These are phyloP conservation scores for Liasis olivaceus DNA, from an alignment of 2,797 vertebrate species.

Conservation along the genomic window DNA sequence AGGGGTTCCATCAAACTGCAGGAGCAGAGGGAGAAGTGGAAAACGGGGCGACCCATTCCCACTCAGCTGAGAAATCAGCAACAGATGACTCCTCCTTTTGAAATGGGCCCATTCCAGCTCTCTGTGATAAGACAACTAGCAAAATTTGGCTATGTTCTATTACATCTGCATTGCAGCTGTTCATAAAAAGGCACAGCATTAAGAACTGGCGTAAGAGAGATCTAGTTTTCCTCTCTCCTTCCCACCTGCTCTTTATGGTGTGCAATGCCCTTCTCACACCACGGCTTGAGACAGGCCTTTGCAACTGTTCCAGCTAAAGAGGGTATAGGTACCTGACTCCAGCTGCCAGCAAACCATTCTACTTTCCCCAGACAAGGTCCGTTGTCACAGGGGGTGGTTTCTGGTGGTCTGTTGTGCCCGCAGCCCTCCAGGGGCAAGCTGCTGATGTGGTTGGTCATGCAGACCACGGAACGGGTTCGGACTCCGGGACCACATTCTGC, in stretches of 20 bases:
- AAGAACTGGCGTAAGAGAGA: no score
- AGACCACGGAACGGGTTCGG: slow-evolving; percentile 84
- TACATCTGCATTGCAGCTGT: neutral
- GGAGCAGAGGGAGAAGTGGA: neutral
- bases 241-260: no score
- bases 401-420: slow-evolving; percentile 81
- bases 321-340: slow-evolving; percentile 87
- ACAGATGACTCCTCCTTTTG: neutral
- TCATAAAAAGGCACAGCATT: neutral
- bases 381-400: slow-evolving; percentile 83
- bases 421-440: slow-evolving; percentile 91
- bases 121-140: neutral
- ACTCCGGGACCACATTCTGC: slow-evolving; percentile 84
- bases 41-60: neutral
- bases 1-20: no score
- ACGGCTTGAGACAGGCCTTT: neutral
- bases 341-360: slow-evolving; percentile 93
- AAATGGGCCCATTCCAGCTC: neutral
- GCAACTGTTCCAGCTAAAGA: neutral
- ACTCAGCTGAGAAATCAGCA: neutral
- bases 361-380: slow-evolving; percentile 87
- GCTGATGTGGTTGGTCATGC: slow-evolving; percentile 88
- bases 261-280: neutral
- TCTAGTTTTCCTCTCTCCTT: neutral
- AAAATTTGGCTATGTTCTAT: neutral